Conservation (phyloP, 1,140 invertebrate genomes). For the Meloidogyne chitwoodi region DNA sequence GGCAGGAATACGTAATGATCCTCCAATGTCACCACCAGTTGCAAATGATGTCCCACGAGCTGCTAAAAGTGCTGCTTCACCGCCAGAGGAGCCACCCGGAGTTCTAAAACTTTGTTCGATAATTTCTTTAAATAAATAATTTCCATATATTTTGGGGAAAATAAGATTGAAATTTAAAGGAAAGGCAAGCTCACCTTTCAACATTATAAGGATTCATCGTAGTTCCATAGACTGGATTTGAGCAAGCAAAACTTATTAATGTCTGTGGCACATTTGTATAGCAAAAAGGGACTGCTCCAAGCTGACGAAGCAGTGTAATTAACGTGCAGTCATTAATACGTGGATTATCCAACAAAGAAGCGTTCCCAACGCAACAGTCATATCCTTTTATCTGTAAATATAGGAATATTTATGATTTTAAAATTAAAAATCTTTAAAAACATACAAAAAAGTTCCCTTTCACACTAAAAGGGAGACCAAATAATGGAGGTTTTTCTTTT, state of each 20-base stretch:
- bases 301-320: constrained; percentile 50
- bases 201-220: constrained; percentile 49
- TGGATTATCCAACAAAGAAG: constrained; percentile 60
- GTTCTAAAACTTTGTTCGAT: constrained; percentile 26
- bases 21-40: constrained; percentile 61
- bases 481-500: constrained; percentile 49
- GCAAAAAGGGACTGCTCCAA: constrained; percentile 63
- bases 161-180: no score
- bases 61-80: constrained; percentile 61
- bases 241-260: constrained; percentile 56
- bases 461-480: constrained; percentile 55
- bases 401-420: no score
- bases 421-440: background rate
- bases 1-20: constrained; percentile 62
- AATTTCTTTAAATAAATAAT: no score
- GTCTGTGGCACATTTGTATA: constrained; percentile 64
- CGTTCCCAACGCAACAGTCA: constrained; percentile 62
- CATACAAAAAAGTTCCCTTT: constrained; percentile 57
- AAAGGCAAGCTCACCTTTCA: no score
- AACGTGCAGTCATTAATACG: constrained; percentile 53
- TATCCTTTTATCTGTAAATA: constrained; percentile 60
- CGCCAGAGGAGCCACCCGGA: constrained; percentile 59
- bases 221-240: constrained; percentile 57
- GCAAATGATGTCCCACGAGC: constrained; percentile 61
- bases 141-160: no score